Conservation (phyloP, 1,140 invertebrate species). For the Araneus ventricosus region DNA sequence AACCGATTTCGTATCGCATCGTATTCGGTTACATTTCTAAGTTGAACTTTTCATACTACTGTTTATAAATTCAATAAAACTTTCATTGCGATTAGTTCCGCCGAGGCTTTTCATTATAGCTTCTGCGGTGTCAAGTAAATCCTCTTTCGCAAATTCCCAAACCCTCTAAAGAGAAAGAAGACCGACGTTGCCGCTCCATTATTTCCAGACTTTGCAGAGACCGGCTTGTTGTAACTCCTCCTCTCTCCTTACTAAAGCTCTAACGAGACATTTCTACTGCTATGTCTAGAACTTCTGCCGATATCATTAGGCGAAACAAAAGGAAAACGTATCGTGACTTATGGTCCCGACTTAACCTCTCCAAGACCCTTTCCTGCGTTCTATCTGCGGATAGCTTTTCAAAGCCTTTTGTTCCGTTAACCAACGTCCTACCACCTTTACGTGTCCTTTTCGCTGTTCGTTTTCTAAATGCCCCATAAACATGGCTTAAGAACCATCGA, state of each 20-base stretch:
- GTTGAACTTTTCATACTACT: background rate
- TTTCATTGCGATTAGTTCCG: background rate
- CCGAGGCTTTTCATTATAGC: background rate
- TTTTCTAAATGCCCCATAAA: slow-evolving; percentile 40
- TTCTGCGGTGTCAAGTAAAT: background rate
- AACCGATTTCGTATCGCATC: background rate
- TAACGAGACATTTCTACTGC: background rate
- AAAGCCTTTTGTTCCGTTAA: slow-evolving; percentile 12
- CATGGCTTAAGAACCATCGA: slow-evolving; percentile 21
- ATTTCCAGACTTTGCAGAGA: background rate
- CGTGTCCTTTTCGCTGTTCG: background rate
- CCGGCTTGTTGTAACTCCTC: background rate
- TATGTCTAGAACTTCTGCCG: background rate
- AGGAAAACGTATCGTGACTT: slow-evolving; percentile 46
- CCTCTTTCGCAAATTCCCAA: background rate
- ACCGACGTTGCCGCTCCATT: background rate
- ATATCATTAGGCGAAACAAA: slow-evolving; percentile 60
- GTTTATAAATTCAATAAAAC: background rate
- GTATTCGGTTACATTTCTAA: background rate
- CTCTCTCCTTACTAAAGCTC: background rate
- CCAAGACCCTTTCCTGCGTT: background rate
- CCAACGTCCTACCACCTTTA: background rate
- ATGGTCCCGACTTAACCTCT: slow-evolving; percentile 63
- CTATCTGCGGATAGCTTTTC: background rate
- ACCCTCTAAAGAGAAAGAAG: background rate